These are phyloP conservation scores for Hypothenemus hampei DNA, from an alignment of 1,140 invertebrate species.

Conservation along the genomic window DNA sequence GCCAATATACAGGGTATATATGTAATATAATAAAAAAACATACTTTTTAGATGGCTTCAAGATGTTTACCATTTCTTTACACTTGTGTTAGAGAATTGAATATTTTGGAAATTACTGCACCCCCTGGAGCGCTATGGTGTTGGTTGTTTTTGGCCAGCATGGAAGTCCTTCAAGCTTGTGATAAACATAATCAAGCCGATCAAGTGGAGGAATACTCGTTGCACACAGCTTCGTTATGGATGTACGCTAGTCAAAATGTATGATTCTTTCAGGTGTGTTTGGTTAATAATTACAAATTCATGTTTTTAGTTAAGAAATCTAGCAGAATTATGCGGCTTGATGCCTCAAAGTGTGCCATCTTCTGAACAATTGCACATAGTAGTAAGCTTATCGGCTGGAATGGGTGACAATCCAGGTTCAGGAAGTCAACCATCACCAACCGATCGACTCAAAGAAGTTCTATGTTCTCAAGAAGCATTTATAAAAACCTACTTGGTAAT, in stretches of 20 bases:
- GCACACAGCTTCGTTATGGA: conserved; percentile 86
- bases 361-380: conserved; percentile 86
- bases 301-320: conserved; percentile 71
- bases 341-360: conserved; percentile 77
- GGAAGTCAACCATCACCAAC: conserved; percentile 63
- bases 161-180: conserved; percentile 79
- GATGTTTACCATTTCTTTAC: conserved; percentile 81
- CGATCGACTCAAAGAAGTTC: conserved; percentile 82
- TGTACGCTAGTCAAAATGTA: conserved; percentile 89
- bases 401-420: conserved; percentile 63
- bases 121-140: conserved; percentile 80
- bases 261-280: neutral
- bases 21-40: too few species aligned
- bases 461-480: conserved; percentile 86
- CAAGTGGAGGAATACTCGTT: conserved; percentile 74
- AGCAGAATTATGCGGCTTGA: conserved; percentile 85
- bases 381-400: conserved; percentile 83
- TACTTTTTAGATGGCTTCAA: conserved; percentile 70
- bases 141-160: conserved; percentile 91
- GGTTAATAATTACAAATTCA: neutral
- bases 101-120: conserved; percentile 70
- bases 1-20: too few species aligned
- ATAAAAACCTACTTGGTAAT: conserved; percentile 80
- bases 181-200: conserved; percentile 61
- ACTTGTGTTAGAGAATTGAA: conserved; percentile 77